These are phyloP conservation scores for Pseudoatta argentina DNA, from an alignment of 1,140 invertebrate species.

Conservation along the genomic window DNA sequence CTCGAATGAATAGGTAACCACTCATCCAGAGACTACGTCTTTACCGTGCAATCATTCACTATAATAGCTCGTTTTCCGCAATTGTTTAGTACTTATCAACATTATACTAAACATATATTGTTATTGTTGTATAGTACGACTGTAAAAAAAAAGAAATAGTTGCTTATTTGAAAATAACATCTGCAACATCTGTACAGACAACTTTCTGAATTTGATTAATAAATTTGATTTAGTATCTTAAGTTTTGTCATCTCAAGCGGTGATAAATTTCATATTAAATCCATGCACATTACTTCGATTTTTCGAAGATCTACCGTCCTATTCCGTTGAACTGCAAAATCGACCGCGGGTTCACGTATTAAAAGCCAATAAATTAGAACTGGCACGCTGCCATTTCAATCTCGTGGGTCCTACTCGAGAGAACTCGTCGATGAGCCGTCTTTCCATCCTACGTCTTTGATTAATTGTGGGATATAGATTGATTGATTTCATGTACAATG, in stretches of 20 bases:
- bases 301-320: slow-evolving; percentile 55
- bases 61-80: background rate
- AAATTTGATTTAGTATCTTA: background rate
- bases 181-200: background rate
- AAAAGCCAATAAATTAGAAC: slow-evolving; percentile 84
- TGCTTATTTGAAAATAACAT: background rate
- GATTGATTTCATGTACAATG: slow-evolving; percentile 70
- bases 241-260: background rate
- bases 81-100: slow-evolving; percentile 9
- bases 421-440: slow-evolving; percentile 69
- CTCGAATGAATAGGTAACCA: slow-evolving; percentile 33
- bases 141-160: background rate
- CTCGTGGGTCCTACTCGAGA: slow-evolving; percentile 81
- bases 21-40: slow-evolving; percentile 24
- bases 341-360: slow-evolving; percentile 82
- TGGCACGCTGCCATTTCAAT: slow-evolving; percentile 85
- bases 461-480: slow-evolving; percentile 68
- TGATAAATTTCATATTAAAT: slow-evolving; percentile 31
- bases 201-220: background rate
- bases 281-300: slow-evolving; percentile 11
- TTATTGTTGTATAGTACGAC: background rate
- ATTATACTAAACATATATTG: background rate
- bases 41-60: slow-evolving; percentile 8
- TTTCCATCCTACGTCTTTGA: slow-evolving; percentile 55
- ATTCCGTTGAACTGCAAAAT: slow-evolving; percentile 70